Conservation (phyloP, 2,888 invertebrate genomes). For the Xanthorhoe designata region DNA sequence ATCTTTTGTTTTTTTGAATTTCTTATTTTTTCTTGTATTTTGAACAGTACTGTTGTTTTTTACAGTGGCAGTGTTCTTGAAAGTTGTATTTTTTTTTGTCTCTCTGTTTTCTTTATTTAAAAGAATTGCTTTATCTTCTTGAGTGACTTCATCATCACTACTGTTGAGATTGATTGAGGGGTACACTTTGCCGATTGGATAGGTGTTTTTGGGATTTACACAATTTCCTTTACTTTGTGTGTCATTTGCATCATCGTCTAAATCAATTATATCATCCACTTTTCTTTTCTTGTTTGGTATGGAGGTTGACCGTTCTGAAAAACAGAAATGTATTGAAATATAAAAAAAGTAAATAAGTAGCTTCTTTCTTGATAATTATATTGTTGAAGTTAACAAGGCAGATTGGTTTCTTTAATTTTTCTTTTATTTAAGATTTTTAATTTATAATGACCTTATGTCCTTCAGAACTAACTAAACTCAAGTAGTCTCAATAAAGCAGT, state of each 20-base stretch:
- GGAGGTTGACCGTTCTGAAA: conserved; percentile 21
- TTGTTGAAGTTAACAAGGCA: too few relatives aligned
- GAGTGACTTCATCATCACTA: conserved; percentile 27
- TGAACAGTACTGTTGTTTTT: not conserved
- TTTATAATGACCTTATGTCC: too few relatives aligned
- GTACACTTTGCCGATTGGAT: conserved; percentile 13
- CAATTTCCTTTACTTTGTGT: not conserved
- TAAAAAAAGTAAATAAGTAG: too few relatives aligned
- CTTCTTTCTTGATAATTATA: too few relatives aligned
- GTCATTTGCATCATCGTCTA: conserved; percentile 43
- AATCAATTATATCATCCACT: conserved; percentile 44
- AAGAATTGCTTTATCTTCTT: conserved; percentile 17
- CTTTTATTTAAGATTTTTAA: too few relatives aligned
- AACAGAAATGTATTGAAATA: not conserved
- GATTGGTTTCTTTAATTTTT: too few relatives aligned
- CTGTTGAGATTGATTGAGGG: conserved; percentile 40
- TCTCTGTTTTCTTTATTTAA: conserved; percentile 26
- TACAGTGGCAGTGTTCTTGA: too few relatives aligned
- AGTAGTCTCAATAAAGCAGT: too few relatives aligned
- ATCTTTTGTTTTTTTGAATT: not conserved
- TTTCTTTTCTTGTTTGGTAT: conserved; percentile 41
- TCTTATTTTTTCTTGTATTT: not conserved
- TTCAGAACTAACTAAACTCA: too few relatives aligned
- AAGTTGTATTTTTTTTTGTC: not conserved
- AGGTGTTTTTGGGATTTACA: not conserved